phyloP scores from a whole-genome alignment of 2,113 vertebrate genomes.

The Myotis davidii region DNA sequence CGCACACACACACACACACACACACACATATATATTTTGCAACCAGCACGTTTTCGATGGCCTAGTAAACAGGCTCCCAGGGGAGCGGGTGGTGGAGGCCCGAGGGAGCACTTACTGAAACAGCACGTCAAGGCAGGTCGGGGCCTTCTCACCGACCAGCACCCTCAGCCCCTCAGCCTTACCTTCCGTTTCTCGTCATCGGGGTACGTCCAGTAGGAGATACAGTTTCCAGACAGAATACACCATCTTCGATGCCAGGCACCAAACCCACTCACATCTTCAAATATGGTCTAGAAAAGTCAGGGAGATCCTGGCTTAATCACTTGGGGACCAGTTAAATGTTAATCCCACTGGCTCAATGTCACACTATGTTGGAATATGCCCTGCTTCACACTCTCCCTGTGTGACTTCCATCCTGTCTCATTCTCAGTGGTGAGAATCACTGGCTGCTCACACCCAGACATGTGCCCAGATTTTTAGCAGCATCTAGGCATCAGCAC shows the following conservation, averaged over 20 bases:
- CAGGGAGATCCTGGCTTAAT: slow-evolving; percentile 49
- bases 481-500: background rate
- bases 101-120: background rate
- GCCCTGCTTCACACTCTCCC: background rate
- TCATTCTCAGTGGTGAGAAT: background rate
- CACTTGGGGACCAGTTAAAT: background rate
- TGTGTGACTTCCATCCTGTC: background rate
- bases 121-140: background rate
- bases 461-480: background rate
- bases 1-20: background rate
- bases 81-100: rapidly evolving
- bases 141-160: background rate
- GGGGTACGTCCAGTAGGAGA: slow-evolving; percentile 99
- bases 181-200: slow-evolving; percentile 98
- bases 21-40: background rate
- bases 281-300: slow-evolving; percentile 95
- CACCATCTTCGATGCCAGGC: slow-evolving; percentile 98
- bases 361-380: background rate
- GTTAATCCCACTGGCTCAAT: background rate
- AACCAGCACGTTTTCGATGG: background rate
- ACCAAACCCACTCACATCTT: slow-evolving; percentile 98
- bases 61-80: background rate
- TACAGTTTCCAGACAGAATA: slow-evolving; percentile 93
- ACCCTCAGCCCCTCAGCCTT: background rate
- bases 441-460: background rate